Base-by-base conservation (phyloP, 2,113 vertebrate genomes). In the Coturnix japonica region DNA sequence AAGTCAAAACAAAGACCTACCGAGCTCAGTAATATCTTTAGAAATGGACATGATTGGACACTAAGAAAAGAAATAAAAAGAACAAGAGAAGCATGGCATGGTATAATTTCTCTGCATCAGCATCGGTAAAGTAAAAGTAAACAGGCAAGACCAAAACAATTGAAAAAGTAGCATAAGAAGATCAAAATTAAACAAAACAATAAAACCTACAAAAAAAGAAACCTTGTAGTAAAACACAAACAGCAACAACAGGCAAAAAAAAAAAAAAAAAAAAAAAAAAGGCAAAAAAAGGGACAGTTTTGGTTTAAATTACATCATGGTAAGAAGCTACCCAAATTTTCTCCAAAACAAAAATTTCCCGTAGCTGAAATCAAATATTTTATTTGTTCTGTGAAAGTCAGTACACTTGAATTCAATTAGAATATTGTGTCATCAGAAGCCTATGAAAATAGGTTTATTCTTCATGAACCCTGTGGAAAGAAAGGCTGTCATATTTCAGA, bases 351-450 rank as follows among this genome's bases (percentile, higher is more conserved):
- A 18, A 44, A 51, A n/a, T 51, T 15, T 76, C 46, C 16, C 74
- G 33, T 57, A 63, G 81, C 47, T 64, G 37, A 70, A 92, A 69
- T 81, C 72, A 93, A 23, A 54, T 85, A 16, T 85, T 37, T 78
- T 67, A 46, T 21, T 75, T 54, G 51, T 89, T 64, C 75, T 77
- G 69, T 75, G 37, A 30, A 91, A 81, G 26, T 47, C 65, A 78
- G 20, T 13, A 67, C 23, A 26, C 39, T 89, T 79, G 44, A 26
- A 51, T 77, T 35, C 53, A 70, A 39, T 84, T 60, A 65, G 85
- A 30, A 37, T 5, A 66, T 35, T 37, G 5, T 91, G 75, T 91
- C 14, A 44, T 76, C 41, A 81, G 85, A 89, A 87, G 70, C 26
- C 13, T 91, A 39, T 53, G 22, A 73, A 87, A 67, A 65, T 6